Conservation (phyloP, 1,140 invertebrate species). For the Orchestia grillus region DNA sequence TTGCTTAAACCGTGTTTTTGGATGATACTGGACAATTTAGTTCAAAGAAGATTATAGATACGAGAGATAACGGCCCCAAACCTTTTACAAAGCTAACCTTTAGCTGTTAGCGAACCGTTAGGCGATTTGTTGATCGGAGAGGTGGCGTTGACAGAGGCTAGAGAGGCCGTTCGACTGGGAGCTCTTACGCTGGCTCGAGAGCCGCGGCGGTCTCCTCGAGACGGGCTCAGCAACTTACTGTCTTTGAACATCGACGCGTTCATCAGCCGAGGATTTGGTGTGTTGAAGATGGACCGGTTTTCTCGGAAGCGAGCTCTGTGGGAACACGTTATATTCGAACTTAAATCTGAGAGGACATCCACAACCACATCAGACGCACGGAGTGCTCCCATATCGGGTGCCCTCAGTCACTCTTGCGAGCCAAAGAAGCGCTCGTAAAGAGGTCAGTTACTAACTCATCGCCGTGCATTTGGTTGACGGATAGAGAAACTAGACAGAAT, state of each 20-base stretch:
- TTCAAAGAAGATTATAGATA: slow-evolving; percentile 39
- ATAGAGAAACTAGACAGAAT: not conserved
- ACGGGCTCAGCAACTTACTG: slow-evolving; percentile 82
- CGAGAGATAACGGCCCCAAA: slow-evolving; percentile 46
- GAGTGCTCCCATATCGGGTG: not conserved
- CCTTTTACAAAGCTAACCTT: slow-evolving; percentile 62
- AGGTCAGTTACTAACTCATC: not conserved
- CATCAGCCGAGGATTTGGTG: slow-evolving; percentile 82
- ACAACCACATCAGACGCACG: not conserved
- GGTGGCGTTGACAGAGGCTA: slow-evolving; percentile 65
- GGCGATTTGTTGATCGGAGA: slow-evolving; percentile 62
- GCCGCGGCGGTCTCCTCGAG: slow-evolving; percentile 78
- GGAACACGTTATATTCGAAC: slow-evolving; percentile 60
- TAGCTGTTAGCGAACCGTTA: slow-evolving; percentile 66
- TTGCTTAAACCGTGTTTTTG: slow-evolving; percentile 71
- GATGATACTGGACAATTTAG: slow-evolving; percentile 64
- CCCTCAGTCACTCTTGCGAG: not conserved
- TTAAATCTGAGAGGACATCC: slow-evolving; percentile 8
- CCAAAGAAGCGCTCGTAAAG: not conserved
- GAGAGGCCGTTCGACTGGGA: slow-evolving; percentile 82
- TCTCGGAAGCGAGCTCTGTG: slow-evolving; percentile 90
- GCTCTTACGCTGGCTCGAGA: slow-evolving; percentile 77
- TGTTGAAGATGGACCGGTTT: slow-evolving; percentile 93
- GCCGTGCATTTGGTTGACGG: not conserved
- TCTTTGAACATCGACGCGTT: slow-evolving; percentile 82